Evolutionary conservation across 2,888 invertebrate genomes (phyloP).

Genomic region (Argyra leucocephala): DNA sequence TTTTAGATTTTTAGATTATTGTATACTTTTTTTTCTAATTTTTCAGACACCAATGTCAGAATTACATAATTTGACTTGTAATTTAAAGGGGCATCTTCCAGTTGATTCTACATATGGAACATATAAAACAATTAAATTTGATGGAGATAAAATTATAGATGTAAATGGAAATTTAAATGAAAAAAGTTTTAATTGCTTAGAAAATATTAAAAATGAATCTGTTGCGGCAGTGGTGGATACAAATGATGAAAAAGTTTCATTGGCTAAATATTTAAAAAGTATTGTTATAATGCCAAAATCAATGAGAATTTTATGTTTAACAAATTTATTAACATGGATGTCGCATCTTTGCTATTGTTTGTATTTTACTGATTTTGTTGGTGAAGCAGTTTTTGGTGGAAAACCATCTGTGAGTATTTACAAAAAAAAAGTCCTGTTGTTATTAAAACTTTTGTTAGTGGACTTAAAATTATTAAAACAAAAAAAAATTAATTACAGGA

Average conservation of each 20-base stretch:
- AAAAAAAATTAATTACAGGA: conserved; percentile 26
- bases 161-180: neutral
- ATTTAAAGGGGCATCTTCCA: neutral
- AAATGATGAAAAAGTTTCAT: conserved; percentile 28
- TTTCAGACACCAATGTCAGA: conserved; percentile 30
- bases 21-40: too few species aligned
- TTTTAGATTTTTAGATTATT: too few species aligned
- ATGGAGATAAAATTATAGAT: neutral
- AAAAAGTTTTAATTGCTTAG: neutral
- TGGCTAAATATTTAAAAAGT: conserved; percentile 44
- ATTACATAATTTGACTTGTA: conserved; percentile 11
- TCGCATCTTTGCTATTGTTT: conserved; percentile 57
- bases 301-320: conserved; percentile 50
- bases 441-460: neutral
- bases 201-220: neutral
- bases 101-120: neutral
- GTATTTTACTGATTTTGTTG: conserved; percentile 59
- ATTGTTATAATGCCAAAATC: conserved; percentile 53
- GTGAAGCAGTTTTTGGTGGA: conserved; percentile 52
- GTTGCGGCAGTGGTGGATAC: neutral
- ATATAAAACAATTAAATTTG: neutral
- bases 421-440: neutral
- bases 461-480: conserved; percentile 11
- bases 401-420: conserved; percentile 41
- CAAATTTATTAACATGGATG: conserved; percentile 59